Evolutionary conservation across 2,113 vertebrate species (phyloP).

Genomic region (Sminthopsis crassicaudata): DNA sequence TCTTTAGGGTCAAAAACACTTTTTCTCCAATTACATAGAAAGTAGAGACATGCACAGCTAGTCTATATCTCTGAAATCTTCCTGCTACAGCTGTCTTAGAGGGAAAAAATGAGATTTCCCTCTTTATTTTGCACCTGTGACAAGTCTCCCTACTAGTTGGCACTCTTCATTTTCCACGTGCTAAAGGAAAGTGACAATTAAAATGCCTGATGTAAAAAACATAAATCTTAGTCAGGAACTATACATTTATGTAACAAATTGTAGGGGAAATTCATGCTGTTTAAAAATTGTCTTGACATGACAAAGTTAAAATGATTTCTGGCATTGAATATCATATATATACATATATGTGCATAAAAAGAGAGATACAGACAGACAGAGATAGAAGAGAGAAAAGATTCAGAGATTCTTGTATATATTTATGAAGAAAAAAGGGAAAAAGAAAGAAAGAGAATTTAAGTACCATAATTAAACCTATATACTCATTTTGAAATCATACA

Average conservation of each 20-base stretch:
- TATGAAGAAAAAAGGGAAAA: neutral
- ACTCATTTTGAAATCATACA: conserved; percentile 26
- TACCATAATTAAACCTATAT: neutral
- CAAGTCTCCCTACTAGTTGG: neutral
- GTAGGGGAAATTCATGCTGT: conserved; percentile 2
- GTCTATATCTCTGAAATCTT: conserved; percentile 24
- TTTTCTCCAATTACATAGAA: conserved; percentile 27
- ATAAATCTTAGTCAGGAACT: conserved; percentile 22
- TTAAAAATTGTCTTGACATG: conserved; percentile 47
- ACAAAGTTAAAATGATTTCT: conserved; percentile 43
- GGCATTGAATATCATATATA: neutral
- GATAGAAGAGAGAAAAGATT: no score
- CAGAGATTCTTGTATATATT: no score
- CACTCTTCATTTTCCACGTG: conserved; percentile 52
- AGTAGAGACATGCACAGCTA: neutral
- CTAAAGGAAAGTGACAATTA: conserved; percentile 1
- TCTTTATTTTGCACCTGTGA: conserved; percentile 45
- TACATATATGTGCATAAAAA: neutral
- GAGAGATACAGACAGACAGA: no score
- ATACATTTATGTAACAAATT: conserved; percentile 31
- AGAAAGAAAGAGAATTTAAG: neutral
- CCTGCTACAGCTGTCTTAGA: neutral
- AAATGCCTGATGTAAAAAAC: conserved; percentile 32
- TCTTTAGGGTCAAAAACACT: neutral
- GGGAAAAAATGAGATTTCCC: neutral